Conservation (phyloP, 1,140 invertebrate species). For the Eubasilissa regina region DNA sequence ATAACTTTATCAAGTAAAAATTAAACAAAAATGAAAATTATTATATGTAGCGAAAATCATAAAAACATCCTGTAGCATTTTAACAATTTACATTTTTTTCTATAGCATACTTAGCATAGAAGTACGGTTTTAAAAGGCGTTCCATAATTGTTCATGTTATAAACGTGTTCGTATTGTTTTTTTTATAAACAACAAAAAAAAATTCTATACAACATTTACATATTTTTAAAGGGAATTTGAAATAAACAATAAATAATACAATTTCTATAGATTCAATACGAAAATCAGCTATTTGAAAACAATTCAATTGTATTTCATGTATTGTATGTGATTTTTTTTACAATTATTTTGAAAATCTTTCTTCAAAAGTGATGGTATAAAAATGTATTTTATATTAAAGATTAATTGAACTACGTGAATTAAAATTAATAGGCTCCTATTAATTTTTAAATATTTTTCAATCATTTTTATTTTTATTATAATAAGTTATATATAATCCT, state of each 20-base stretch:
- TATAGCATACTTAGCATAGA: background rate
- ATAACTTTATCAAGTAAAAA: background rate
- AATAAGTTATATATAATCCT: conserved; percentile 29
- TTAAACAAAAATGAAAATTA: conserved; percentile 1
- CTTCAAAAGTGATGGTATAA: background rate
- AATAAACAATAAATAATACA: too few species aligned
- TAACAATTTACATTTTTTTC: conserved; percentile 1
- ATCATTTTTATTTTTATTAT: conserved; percentile 27
- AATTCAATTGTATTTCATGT: too few species aligned
- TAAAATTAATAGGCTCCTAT: conserved; percentile 38
- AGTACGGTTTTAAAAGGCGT: background rate
- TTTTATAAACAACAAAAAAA: too few species aligned
- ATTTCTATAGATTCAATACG: too few species aligned
- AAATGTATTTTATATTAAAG: conserved; percentile 1
- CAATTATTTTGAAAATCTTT: background rate
- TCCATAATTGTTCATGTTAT: too few species aligned
- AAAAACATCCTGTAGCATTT: conserved; percentile 14
- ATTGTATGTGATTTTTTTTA: conserved; percentile 1
- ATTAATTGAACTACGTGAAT: conserved; percentile 44
- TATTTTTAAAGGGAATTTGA: too few species aligned
- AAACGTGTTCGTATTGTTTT: too few species aligned
- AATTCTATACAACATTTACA: too few species aligned
- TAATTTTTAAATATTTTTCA: background rate
- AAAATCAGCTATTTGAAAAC: too few species aligned
- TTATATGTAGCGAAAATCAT: conserved; percentile 16